Conservation (phyloP, 2,888 invertebrate species). For the Caenorhabditis afra region DNA sequence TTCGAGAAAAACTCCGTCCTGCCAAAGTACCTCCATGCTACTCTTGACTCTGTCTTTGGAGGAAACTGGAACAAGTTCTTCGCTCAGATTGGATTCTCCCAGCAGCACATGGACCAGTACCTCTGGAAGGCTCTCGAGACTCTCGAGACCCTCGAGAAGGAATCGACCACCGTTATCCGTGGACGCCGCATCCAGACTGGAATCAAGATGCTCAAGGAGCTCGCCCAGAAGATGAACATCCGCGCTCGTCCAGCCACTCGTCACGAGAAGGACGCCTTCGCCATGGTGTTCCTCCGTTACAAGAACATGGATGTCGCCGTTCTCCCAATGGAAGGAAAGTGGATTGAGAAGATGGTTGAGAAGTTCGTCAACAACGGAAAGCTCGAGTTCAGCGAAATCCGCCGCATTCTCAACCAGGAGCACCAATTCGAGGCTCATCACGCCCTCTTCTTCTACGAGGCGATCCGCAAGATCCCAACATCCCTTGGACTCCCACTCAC, state of each 20-base stretch:
- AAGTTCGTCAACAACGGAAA: constrained; percentile 51
- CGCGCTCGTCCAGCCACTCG: constrained; percentile 49
- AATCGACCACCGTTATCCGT: constrained; percentile 50
- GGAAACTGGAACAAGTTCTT: constrained; percentile 68
- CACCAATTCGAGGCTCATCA: constrained; percentile 45
- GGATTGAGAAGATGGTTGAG: constrained; percentile 58
- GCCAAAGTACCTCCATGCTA: constrained; percentile 63
- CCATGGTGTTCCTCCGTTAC: constrained; percentile 66
- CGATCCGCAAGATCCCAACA: constrained; percentile 66
- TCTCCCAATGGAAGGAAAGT: constrained; percentile 69
- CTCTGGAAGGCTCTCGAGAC: constrained; percentile 49
- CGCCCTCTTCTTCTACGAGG: constrained; percentile 60
- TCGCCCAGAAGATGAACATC: constrained; percentile 69
- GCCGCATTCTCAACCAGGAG: constrained; percentile 50
- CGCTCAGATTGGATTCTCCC: constrained; percentile 63
- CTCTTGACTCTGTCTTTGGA: constrained; percentile 67
- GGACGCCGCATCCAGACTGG: constrained; percentile 53
- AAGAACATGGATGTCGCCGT: constrained; percentile 73
- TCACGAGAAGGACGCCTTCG: constrained; percentile 42
- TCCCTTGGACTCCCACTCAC: constrained; percentile 72
- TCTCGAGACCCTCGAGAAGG: constrained; percentile 33
- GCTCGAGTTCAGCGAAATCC: constrained; percentile 45
- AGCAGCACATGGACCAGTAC: constrained; percentile 67
- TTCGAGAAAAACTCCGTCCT: constrained; percentile 68
- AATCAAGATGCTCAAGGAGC: constrained; percentile 58